Evolutionary conservation across 1,140 invertebrate species (phyloP).

Genomic region (Trachelipus rathkii): DNA sequence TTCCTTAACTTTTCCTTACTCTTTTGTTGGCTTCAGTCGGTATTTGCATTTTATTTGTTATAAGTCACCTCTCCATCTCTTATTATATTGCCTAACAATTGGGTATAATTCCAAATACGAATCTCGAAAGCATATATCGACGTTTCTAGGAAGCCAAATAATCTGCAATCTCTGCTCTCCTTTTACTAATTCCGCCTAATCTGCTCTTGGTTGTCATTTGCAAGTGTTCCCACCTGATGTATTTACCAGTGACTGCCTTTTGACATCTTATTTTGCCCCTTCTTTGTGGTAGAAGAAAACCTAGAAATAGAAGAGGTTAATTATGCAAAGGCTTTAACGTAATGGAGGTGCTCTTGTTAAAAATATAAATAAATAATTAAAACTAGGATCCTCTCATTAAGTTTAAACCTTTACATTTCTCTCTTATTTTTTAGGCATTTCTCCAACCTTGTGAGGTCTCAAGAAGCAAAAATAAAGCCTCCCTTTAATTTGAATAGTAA

Average conservation of each 20-base stretch:
- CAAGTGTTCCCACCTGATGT: conserved; percentile 24
- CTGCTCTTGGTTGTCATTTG: conserved; percentile 68
- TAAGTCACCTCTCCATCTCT: conserved; percentile 93
- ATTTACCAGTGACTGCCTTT: conserved; percentile 28
- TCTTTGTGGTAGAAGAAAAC: background rate
- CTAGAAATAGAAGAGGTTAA: background rate
- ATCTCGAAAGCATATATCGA: conserved; percentile 99
- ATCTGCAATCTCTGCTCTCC: conserved; percentile 91
- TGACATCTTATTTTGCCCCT: conserved; percentile 31
- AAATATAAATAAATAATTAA: no score
- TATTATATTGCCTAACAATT: conserved; percentile 97
- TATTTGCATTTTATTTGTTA: conserved; percentile 84
- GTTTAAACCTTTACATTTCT: no score
- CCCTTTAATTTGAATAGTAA: no score
- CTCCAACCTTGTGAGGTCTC: no score
- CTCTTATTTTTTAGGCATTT: no score
- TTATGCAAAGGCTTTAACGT: background rate
- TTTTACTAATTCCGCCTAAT: conserved; percentile 87
- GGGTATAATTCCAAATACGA: conserved; percentile 98
- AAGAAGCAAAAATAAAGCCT: no score
- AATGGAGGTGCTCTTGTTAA: background rate
- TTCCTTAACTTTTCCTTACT: conserved; percentile 95
- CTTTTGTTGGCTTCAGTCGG: conserved; percentile 77
- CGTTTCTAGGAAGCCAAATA: conserved; percentile 91
- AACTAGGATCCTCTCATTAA: no score